Evolutionary conservation across 2,113 vertebrate species (phyloP), one percentile per base, ranked within the genome.

Genomic region (Alethe castanea): DNA sequence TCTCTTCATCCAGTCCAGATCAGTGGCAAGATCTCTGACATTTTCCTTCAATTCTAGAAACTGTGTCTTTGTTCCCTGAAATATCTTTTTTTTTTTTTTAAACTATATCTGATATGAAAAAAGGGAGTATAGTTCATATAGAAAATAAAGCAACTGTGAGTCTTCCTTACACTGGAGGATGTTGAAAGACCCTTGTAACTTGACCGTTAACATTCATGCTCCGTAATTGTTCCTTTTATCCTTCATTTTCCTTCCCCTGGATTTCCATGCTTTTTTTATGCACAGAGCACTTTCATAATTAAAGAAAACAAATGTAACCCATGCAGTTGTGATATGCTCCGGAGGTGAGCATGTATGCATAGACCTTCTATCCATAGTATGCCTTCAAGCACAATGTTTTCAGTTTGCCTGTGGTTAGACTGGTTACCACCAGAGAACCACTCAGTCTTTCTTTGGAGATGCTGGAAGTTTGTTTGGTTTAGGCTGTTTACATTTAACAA

Each of bases 121-220:
- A 84, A 57, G 8, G 24, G 12, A 25, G 12, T 44, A 24, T 40
- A 70, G 5, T 70, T 85, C 9, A n/a, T 60, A 40, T 42, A 42
- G 14, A 40, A 65, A 60, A n/a, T 38, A 61, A 40, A 73, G n/a
- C 14, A 61, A 31, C 69, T 65, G 29, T 40, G 19, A 94, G 9
- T 22, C 66, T 74, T 66, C 9, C 9, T 53, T 69, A 35, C 0
- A 0, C 11, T 69, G 64, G 3, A 20, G 5, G 11, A 6, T 61
- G 12, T 44, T 81, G 53, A 77, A 67, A 90, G 25, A 33, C 22
- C 35, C 47, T 77, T 80, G 28, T 67, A 83, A 42, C 11, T 54
- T 91, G 38, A 42, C 16, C 24, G 80, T 19, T 77, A 56, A n/a
- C 25, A 72, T 36, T 72, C 54, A 31, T 60, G 15, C 13, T 78